Conservation (phyloP, 2,113 vertebrate genomes). For the Puffinus mauretanicus region DNA sequence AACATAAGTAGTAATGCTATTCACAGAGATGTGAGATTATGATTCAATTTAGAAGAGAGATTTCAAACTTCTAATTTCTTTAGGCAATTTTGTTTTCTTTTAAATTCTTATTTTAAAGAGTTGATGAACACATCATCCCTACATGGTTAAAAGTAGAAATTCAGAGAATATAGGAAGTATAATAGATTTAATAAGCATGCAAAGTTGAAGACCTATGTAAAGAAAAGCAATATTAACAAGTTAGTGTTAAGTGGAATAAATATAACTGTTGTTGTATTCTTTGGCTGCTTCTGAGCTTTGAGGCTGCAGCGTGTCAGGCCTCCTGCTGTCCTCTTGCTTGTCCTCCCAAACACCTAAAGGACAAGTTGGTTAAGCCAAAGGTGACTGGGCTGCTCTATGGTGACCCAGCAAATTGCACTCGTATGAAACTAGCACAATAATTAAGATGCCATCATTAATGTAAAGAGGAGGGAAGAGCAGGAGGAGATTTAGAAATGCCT, state of each 20-base stretch:
- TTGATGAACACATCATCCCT: neutral
- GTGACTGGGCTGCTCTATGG: neutral
- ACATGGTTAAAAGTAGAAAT: neutral
- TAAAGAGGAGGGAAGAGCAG: neutral
- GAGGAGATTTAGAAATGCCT: neutral
- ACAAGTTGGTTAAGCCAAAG: neutral
- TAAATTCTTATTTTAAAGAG: neutral
- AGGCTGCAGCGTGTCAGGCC: neutral
- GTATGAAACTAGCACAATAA: neutral
- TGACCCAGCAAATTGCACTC: neutral
- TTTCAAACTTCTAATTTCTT: neutral
- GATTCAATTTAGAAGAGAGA: neutral
- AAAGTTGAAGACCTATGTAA: neutral
- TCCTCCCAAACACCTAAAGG: neutral
- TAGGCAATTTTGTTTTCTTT: neutral
- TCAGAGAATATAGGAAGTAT: neutral
- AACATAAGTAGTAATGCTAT: neutral
- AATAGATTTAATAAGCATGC: neutral
- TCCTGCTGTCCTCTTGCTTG: neutral
- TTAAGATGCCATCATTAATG: slow-evolving; percentile 18
- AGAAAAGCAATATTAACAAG: neutral
- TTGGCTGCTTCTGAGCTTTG: neutral
- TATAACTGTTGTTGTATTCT: neutral
- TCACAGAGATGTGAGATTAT: neutral
- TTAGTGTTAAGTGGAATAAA: neutral